These are phyloP conservation scores for Morus bassanus DNA, from an alignment of 2,797 vertebrate species.

Conservation along the genomic window DNA sequence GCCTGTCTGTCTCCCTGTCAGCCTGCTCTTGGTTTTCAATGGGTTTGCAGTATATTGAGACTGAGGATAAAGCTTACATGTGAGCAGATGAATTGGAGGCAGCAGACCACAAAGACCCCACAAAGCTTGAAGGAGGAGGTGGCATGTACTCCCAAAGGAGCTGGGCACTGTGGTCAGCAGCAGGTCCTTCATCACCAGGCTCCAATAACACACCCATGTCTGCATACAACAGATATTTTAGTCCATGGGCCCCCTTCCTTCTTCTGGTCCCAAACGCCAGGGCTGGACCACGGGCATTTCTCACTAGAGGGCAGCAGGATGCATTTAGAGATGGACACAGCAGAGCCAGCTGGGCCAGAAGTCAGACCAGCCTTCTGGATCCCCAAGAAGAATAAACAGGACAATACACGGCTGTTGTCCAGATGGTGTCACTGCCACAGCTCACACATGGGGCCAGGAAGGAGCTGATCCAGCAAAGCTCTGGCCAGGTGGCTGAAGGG, in stretches of 20 bases:
- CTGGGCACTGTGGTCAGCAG: background rate
- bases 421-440: background rate
- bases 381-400: background rate
- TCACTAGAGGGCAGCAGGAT: background rate
- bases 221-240: rapidly evolving
- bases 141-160: background rate
- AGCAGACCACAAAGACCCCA: background rate
- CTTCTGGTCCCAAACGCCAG: background rate
- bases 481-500: background rate
- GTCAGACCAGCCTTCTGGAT: background rate
- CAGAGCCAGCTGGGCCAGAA: background rate
- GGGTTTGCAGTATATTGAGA: background rate
- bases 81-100: background rate
- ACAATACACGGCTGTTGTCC: rapidly evolving
- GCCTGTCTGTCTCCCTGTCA: background rate
- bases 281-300: background rate
- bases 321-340: background rate
- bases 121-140: background rate
- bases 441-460: background rate
- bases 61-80: background rate
- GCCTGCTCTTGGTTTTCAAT: background rate
- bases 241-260: background rate
- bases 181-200: background rate
- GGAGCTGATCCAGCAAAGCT: background rate
- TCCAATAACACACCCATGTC: background rate